Percentiles rank a stretch among this genome's conserved stretches.
Conservation (phyloP, 2,113 vertebrate genomes). For the Scomber japonicus region DNA sequence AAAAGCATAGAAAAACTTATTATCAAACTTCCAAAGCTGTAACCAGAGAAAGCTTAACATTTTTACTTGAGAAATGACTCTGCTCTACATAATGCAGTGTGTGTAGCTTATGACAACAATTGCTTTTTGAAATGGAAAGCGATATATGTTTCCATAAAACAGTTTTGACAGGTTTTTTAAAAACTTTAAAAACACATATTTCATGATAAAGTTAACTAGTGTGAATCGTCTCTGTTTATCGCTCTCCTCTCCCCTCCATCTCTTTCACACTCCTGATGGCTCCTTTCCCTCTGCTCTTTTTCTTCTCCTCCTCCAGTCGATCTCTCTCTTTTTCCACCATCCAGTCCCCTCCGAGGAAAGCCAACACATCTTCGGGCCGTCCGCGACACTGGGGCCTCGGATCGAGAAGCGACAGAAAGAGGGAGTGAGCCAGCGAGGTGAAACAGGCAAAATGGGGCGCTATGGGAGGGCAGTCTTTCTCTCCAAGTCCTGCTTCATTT, state of each 20-base stretch:
- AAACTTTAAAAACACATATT: too few relatives aligned
- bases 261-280: constrained; percentile 58
- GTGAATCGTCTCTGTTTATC: constrained; percentile 22
- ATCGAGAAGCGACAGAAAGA: constrained; percentile 86
- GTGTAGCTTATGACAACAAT: not conserved
- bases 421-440: constrained; percentile 72
- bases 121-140: not conserved
- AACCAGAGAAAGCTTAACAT: too few relatives aligned
- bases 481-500: not conserved
- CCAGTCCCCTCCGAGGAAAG: constrained; percentile 79
- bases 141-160: not conserved
- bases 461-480: not conserved
- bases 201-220: too few relatives aligned
- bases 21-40: too few relatives aligned
- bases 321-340: constrained; percentile 65
- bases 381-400: constrained; percentile 81
- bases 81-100: too few relatives aligned
- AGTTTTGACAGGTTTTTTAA: not conserved
- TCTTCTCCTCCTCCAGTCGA: constrained; percentile 67
- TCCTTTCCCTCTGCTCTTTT: constrained; percentile 51
- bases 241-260: constrained; percentile 66
- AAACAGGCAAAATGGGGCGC: constrained; percentile 84
- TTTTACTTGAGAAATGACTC: too few relatives aligned
- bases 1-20: too few relatives aligned
- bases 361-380: constrained; percentile 79